Evolutionary conservation across 1,140 invertebrate species (phyloP).

Genomic region (Chymomyza costata): DNA sequence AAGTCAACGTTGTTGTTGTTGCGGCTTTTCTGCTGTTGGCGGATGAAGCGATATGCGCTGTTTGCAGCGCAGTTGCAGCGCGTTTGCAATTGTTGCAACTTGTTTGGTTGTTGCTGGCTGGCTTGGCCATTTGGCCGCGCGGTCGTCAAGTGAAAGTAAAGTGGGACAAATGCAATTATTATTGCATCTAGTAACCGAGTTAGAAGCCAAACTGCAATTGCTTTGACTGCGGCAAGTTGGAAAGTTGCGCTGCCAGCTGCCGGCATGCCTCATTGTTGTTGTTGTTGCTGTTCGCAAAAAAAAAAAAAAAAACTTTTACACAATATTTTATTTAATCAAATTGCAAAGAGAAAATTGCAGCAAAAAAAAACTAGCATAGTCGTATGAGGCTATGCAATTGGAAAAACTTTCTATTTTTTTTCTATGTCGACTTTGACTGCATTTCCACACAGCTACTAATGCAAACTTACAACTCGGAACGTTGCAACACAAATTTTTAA

Average conservation of each 20-base stretch:
- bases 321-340: slow-evolving; percentile 74
- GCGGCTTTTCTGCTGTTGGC: neutral
- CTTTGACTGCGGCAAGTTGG: slow-evolving; percentile 38
- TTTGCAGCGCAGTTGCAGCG: slow-evolving; percentile 9
- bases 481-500: too few species aligned
- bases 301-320: slow-evolving; percentile 74
- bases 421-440: slow-evolving; percentile 51
- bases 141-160: slow-evolving; percentile 74
- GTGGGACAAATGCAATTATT: slow-evolving; percentile 75
- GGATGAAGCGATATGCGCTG: slow-evolving; percentile 2
- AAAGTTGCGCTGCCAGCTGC: slow-evolving; percentile 51
- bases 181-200: slow-evolving; percentile 74
- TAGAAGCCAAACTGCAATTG: slow-evolving; percentile 47
- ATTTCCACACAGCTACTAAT: too few species aligned
- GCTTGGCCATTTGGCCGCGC: slow-evolving; percentile 1
- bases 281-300: slow-evolving; percentile 1
- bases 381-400: slow-evolving; percentile 17
- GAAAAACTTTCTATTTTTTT: slow-evolving; percentile 68
- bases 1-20: slow-evolving; percentile 47
- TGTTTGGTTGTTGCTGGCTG: slow-evolving; percentile 1
- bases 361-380: slow-evolving; percentile 18
- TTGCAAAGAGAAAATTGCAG: slow-evolving; percentile 70
- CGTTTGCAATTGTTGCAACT: neutral
- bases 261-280: slow-evolving; percentile 1
- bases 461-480: too few species aligned